Base-by-base conservation (phyloP, 2,888 invertebrate species). In the Tetanocera ferruginea region DNA sequence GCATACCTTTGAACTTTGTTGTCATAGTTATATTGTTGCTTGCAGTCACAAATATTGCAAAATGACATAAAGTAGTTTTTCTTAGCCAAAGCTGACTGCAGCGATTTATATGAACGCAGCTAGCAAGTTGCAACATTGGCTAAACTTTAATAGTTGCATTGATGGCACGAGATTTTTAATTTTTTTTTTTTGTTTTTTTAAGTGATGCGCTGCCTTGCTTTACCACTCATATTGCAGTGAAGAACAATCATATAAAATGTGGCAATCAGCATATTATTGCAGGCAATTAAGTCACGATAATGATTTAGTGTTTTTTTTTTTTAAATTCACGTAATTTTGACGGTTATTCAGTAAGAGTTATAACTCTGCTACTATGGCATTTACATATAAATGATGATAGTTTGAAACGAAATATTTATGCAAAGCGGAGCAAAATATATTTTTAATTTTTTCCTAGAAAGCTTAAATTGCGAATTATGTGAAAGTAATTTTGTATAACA, bases 251-350 rank as follows among this genome's bases (percentile, higher is more conserved):
- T 51, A 52, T 52, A 55, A 62, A 73, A 73, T 62, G 37, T 67
- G 34, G 34, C 31, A 75, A 75, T 75, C 66, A 67, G 55, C 75
- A 75, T 67, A 55, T 55, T 55, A 52, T 66, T 55, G 66, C 55
- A 52, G 19, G 67, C 75, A 75, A 75, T 75, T 66, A 75, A 74
- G 74, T 66, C 52, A 49, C 74, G 34, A 66, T 66, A 34, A 52
- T 52, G 71, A 67, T 14, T 67, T 67, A 8, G 17, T 67, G 37
- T 43, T 67, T 23, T 43, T 67, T 23, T 43, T 23, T 8, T 25
- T 60, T n/a, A 4, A 60, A 60, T 60, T 31, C 14, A 11, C 8
- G 2, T 60, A 4, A 6, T 28, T 60, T 60, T 23, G 3, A 11
- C 23, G 23, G 9, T 60, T 60, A 60, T 60, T 14, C 9, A 28